phyloP scores from a whole-genome alignment of 2,888 invertebrate genomes.

The Caenorhabditis virilis region DNA sequence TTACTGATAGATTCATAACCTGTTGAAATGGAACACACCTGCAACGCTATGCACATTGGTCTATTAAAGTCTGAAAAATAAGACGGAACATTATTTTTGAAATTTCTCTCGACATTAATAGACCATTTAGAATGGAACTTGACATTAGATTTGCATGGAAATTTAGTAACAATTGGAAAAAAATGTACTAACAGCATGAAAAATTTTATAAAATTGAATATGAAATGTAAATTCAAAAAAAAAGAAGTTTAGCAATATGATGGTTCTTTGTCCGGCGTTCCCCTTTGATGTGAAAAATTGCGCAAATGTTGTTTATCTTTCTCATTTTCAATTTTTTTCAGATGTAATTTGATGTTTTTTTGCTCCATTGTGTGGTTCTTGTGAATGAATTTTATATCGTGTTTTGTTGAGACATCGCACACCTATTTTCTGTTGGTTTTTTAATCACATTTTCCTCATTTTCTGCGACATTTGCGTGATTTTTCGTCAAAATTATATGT shows the following conservation, averaged over 20 bases:
- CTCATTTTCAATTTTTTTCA: not conserved
- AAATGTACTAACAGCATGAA: not conserved
- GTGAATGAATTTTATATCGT: not conserved
- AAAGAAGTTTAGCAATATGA: too few relatives aligned
- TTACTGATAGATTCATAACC: too few relatives aligned
- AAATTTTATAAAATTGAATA: not conserved
- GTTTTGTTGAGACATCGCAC: not conserved
- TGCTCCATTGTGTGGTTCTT: not conserved
- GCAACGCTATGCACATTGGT: too few relatives aligned
- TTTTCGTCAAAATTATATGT: not conserved
- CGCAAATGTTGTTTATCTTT: slow-evolving; percentile 3
- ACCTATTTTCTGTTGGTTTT: not conserved
- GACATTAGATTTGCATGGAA: not conserved
- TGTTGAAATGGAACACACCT: too few relatives aligned
- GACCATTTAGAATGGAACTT: not conserved
- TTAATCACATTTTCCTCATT: not conserved
- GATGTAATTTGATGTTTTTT: not conserved
- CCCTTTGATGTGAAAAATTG: too few relatives aligned
- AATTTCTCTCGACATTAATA: not conserved
- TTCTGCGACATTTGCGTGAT: not conserved
- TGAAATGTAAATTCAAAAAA: too few relatives aligned
- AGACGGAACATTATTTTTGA: not conserved
- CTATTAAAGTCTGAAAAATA: too few relatives aligned
- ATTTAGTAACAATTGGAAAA: not conserved
- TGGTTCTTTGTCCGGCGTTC: too few relatives aligned